A percentile compares a stretch with the other conserved stretches of the same genome.
phyloP scores from a whole-genome alignment of 1,140 invertebrate species.

The Dendroctonus ponderosae region DNA sequence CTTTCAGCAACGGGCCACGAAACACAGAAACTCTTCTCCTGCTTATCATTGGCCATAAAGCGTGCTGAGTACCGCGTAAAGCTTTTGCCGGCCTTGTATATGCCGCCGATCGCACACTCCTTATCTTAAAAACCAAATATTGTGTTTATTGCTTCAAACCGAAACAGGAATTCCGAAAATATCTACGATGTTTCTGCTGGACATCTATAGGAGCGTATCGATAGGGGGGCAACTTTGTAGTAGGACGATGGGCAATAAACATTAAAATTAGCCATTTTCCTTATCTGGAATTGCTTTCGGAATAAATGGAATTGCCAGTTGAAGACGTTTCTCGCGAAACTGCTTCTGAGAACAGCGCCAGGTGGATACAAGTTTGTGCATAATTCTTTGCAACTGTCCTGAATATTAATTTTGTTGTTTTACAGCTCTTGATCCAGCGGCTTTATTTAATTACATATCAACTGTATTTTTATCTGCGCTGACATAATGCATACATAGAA shows the following conservation, averaged over 20 bases:
- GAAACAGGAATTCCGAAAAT: constrained; percentile 17
- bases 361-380: no score
- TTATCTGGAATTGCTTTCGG: no score
- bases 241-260: no score
- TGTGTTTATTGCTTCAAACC: constrained; percentile 10
- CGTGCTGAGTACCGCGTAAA: constrained; percentile 11
- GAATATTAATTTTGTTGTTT: no score
- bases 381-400: no score
- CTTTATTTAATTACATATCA: constrained; percentile 9
- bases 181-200: background rate
- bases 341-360: no score
- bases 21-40: constrained; percentile 16
- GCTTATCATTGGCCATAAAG: constrained; percentile 2
- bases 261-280: no score
- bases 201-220: no score
- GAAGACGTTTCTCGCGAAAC: no score
- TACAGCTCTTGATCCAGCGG: no score
- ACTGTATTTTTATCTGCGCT: background rate
- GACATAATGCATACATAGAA: constrained; percentile 6
- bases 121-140: constrained; percentile 10
- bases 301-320: no score
- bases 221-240: no score
- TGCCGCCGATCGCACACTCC: constrained; percentile 4
- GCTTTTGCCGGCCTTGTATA: constrained; percentile 4
- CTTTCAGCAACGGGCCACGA: background rate